Conservation (phyloP, 2,888 invertebrate genomes). For the Lasioglossum oenotherae region DNA sequence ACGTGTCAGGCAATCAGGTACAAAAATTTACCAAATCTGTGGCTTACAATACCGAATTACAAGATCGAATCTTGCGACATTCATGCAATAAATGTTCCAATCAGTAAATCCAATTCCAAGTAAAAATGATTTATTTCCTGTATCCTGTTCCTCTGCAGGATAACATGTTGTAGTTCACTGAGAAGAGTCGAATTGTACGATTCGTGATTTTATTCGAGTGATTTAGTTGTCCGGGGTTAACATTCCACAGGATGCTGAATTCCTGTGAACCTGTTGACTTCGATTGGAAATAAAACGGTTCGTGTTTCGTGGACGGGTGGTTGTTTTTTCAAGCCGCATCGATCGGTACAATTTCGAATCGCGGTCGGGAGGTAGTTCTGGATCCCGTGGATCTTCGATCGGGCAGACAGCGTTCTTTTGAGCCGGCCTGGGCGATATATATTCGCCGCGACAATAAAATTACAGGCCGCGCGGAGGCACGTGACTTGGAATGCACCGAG, state of each 20-base stretch:
- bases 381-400: background rate
- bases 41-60: too few relatives aligned
- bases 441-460: constrained; percentile 62
- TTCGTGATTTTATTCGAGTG: too few relatives aligned
- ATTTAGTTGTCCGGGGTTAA: too few relatives aligned
- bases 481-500: constrained; percentile 56
- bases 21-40: too few relatives aligned
- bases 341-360: background rate
- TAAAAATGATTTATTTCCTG: too few relatives aligned
- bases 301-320: background rate
- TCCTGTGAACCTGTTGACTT: background rate
- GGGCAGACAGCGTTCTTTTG: constrained; percentile 22
- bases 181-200: too few relatives aligned
- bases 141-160: too few relatives aligned
- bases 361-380: background rate
- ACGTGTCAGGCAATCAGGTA: too few relatives aligned
- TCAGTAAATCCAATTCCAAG: too few relatives aligned
- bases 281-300: background rate
- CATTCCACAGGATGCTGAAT: background rate
- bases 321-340: background rate
- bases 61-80: too few relatives aligned
- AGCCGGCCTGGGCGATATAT: constrained; percentile 44
- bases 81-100: too few relatives aligned
- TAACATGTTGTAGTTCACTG: too few relatives aligned
- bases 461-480: constrained; percentile 54